Base-by-base conservation (phyloP, 2,797 vertebrate genomes). In the Sandelia bainsii region DNA sequence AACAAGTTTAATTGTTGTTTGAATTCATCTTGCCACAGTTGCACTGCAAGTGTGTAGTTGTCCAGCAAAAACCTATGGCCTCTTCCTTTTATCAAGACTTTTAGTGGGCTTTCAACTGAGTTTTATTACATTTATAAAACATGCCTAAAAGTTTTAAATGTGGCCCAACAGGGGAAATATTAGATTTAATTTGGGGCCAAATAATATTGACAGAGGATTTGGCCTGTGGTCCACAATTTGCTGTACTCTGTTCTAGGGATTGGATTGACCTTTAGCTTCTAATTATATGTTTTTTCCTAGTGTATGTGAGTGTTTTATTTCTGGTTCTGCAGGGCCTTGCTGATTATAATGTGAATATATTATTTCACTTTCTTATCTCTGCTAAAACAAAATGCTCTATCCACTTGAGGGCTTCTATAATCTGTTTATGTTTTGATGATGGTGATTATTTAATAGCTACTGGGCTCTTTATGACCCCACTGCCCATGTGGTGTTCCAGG, bases 391-490 rank as follows among this genome's bases (percentile, higher is more conserved):
- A 86, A 73, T 57, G 9, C 56, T 80, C 60, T 67, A 27, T 62
- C 50, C 46, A 44, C 29, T 64, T n/a, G 7, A 80, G 51, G 13
- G 59, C 40, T 37, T 54, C 45, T 44, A 16, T 77, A 73, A 83
- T 75, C 23, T 80, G 66, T 81, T 82, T 75, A 22, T 80, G 52
- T 85, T 84, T 83, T 63, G 42, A 66, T 53, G 51, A 77, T 57
- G 37, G 42, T 20, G 53, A 69, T 49, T 22, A 51, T 80, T 79
- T 58, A 74, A 83, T 75, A 75, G 64, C 57, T 6, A 14, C 62
- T 10, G 60, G 45, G 68, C 57, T 70, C 48, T 50, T 27, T 8
- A 46, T 72, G 70, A 79, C 76, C 72, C 69, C 51, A 23, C 71
- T 57, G 71, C 46, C 77, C 65, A 58, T 48, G 49, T 65, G 68